Percentiles rank a stretch among this genome's conserved stretches.
phyloP scores from a whole-genome alignment of 1,140 invertebrate species.

The Adelges cooleyi region DNA sequence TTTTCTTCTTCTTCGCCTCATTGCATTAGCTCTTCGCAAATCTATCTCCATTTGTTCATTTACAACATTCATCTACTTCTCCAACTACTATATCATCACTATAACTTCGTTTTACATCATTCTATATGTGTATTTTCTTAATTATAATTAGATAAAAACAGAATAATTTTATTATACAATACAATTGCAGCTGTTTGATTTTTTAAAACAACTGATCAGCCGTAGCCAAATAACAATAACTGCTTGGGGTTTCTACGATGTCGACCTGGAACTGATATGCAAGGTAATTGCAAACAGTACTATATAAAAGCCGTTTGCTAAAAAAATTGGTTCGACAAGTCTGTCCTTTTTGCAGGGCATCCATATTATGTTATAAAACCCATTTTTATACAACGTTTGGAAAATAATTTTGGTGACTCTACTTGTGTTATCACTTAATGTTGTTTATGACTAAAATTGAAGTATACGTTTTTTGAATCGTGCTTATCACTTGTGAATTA shows the following conservation, averaged over 20 bases:
- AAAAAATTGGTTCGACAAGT: no score
- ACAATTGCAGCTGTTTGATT: background rate
- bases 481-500: no score
- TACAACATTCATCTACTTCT: background rate
- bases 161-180: background rate
- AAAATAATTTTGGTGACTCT: no score
- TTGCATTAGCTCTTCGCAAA: background rate
- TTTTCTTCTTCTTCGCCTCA: background rate
- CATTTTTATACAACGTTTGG: no score
- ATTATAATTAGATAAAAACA: background rate
- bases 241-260: constrained; percentile 1
- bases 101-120: background rate
- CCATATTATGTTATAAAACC: no score
- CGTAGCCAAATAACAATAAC: background rate
- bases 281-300: background rate
- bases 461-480: no score
- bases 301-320: no score
- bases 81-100: background rate
- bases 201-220: background rate
- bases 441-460: no score
- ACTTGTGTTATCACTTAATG: no score
- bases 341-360: no score
- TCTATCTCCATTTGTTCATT: background rate
- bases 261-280: background rate
- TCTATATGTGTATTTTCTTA: background rate